Base-by-base conservation (phyloP, 2,888 invertebrate genomes). In the Zootermopsis nevadensis region DNA sequence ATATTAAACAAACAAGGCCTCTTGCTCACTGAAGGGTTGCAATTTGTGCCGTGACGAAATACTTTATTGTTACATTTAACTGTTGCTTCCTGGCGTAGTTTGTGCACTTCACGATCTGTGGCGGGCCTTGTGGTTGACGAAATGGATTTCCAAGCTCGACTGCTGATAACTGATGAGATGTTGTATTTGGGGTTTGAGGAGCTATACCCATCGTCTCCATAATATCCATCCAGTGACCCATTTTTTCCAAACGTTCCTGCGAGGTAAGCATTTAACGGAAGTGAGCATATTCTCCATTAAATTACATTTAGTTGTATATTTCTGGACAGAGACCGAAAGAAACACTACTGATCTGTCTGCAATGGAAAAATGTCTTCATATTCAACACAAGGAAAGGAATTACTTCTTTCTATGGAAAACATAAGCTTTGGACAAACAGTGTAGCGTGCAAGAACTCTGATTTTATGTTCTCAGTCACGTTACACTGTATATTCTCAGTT, bases 211-310 rank as follows among this genome's bases (percentile, higher is more conserved):
- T 38, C 35, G 15, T 60, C 66, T 6, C 79, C 79, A n/a, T 60
- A 66, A 53, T 79, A 79, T 15, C 22, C 53, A 19, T 79, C 79
- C n/a, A 60, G 60, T 12, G 55, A 60, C 8, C 79, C 79, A n/a
- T 79, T 66, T n/a, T 60, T 55, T 30, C 35, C 74, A 74, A 38
- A 79, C 24, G 79, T 15, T 2, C 79, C 79, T 79, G n/a, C 8
- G 60, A 79, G 15, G 30, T 31, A 2, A 60, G 60, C 15, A 60
- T 60, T 15, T 27, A 60, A 27, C 60, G 4, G 3, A 12, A 48
- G 48, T 48, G 19, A 48, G 48, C 19, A 48, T 19, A 48, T n/a
- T n/a, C n/a, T n/a, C n/a, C n/a, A n/a, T n/a, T n/a, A n/a, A n/a
- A n/a, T n/a, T n/a, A n/a, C n/a, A n/a, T n/a, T n/a, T n/a, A n/a